Percentiles rank a stretch among this genome's conserved stretches.
Evolutionary conservation across 2,797 vertebrate species (phyloP).

Genomic region (Pyrocephalus nanus): DNA sequence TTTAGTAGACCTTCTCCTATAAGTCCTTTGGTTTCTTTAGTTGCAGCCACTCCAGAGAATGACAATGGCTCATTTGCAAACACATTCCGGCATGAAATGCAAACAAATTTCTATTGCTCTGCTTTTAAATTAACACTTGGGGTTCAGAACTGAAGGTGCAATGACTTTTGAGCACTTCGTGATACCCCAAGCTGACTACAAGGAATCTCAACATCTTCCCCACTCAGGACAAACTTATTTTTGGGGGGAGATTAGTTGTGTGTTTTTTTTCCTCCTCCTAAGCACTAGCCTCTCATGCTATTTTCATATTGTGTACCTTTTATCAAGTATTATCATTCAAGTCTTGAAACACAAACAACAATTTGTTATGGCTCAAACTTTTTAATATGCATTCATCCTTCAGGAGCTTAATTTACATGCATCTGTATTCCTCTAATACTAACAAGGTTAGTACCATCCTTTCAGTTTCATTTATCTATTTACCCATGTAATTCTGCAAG

Average conservation of each 20-base stretch:
- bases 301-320: neutral
- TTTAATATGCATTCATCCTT: neutral
- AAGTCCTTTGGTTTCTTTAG: neutral
- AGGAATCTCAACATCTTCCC: neutral
- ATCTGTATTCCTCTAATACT: neutral
- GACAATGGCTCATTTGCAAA: neutral
- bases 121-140: neutral
- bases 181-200: neutral
- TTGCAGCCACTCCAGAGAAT: neutral
- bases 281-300: neutral
- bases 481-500: neutral
- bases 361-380: neutral
- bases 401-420: neutral
- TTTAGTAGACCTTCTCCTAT: neutral
- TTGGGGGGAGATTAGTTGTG: neutral
- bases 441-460: neutral
- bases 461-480: neutral
- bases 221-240: neutral
- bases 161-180: neutral
- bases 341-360: neutral
- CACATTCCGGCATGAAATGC: neutral
- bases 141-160: neutral
- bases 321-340: neutral
- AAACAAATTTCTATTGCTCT: neutral
- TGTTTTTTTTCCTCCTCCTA: rapidly evolving